Base-by-base conservation (phyloP, 2,797 vertebrate species). In the Sternarchorhynchus goeldii region DNA sequence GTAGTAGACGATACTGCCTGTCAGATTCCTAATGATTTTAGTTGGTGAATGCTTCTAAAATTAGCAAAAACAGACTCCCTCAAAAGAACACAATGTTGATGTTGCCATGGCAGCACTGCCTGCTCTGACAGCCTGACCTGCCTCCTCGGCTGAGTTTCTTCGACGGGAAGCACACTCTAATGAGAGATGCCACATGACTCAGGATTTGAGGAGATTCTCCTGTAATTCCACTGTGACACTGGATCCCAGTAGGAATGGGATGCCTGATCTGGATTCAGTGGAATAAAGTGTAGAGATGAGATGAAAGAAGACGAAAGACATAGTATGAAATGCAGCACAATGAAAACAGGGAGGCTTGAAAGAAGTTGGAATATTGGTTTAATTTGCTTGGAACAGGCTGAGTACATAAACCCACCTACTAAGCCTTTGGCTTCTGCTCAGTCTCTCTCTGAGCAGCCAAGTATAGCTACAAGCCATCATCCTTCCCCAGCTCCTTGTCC, bases 61-160 rank as follows among this genome's bases (percentile, higher is more conserved):
- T 81, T 84, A 78, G 79, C 79, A 83, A 39, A 69, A 31, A 5
- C 69, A 77, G 79, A 34, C 81, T 75, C 70, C 76, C 73, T n/a
- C 62, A 69, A 73, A 85, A 78, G 53, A 82, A 76, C 63, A 77
- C 73, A 82, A 66, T 65, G 77, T 73, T 75, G 55, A 79, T 65
- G 84, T 88, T 85, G 73, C 87, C 83, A 88, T 87, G 75, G 87
- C 80, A 85, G 81, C 85, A 18, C 31, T 60, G 74, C 76, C 79
- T 70, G 73, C 62, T 82, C 70, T 84, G 84, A 87, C 87, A 86
- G 80, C 69, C 50, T 82, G 83, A 71, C 80, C 83, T 75, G 75
- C 85, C 83, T 82, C 70, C 70, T 55, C 32, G 67, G 70, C 67
- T 53, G 60, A 77, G 41, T 65, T 59, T 71, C 80, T 77, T 58